Percentiles rank a stretch among this genome's conserved stretches.
phyloP scores from a whole-genome alignment of 2,113 vertebrate species.

The Corydoras maculifer region DNA sequence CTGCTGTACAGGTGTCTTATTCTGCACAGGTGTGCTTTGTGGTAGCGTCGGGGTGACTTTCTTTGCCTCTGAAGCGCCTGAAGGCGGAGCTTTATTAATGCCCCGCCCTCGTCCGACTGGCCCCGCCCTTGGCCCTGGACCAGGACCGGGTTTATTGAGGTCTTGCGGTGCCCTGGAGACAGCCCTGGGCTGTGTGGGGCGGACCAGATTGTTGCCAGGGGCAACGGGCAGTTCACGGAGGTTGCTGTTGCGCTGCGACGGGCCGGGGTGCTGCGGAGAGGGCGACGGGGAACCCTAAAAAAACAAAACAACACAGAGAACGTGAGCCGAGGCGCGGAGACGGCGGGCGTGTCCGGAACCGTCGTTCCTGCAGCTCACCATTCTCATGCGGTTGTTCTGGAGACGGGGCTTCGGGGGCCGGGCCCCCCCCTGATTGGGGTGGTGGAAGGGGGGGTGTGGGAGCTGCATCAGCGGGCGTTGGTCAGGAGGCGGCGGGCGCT shows the following conservation, averaged over 20 bases:
- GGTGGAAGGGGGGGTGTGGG: constrained; percentile 79
- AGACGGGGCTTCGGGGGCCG: constrained; percentile 77
- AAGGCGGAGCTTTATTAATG: constrained; percentile 43
- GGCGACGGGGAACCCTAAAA: constrained; percentile 71
- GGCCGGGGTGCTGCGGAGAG: constrained; percentile 73
- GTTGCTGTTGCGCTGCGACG: constrained; percentile 83
- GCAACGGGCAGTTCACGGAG: constrained; percentile 87
- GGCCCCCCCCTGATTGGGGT: constrained; percentile 64
- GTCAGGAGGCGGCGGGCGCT: constrained; percentile 54
- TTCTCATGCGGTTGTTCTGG: constrained; percentile 75
- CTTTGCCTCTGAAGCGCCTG: constrained; percentile 53
- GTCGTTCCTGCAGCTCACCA: constrained; percentile 58
- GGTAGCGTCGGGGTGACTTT: constrained; percentile 57
- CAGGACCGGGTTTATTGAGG: constrained; percentile 49
- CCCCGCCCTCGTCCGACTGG: constrained; percentile 46
- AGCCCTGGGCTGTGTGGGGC: constrained; percentile 65
- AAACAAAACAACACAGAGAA: not conserved
- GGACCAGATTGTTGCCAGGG: constrained; percentile 66
- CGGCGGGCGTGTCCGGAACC: not conserved
- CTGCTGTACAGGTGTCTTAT: not conserved
- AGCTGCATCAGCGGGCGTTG: constrained; percentile 74
- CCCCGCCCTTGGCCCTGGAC: constrained; percentile 53
- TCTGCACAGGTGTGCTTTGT: constrained; percentile 35
- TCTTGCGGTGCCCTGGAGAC: constrained; percentile 55
- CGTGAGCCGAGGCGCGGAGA: not conserved